phyloP scores from a whole-genome alignment of 2,888 invertebrate genomes.

The Bombylius discolor region DNA sequence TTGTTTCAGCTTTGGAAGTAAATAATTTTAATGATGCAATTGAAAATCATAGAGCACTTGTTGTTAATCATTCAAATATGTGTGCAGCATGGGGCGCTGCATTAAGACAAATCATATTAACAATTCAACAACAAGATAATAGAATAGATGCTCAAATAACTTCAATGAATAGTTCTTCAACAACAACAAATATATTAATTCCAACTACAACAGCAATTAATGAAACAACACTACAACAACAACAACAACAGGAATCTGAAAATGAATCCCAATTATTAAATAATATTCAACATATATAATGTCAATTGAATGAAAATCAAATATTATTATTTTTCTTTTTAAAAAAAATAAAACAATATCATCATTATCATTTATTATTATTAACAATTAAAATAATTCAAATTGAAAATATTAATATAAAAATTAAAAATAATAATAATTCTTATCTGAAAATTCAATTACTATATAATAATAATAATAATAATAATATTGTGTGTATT shows the following conservation, averaged over 20 bases:
- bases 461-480: too few species aligned
- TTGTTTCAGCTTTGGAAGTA: constrained; percentile 16
- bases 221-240: constrained; percentile 5
- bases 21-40: constrained; percentile 22
- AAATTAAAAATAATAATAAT: too few species aligned
- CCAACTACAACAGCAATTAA: constrained; percentile 7
- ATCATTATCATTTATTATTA: too few species aligned
- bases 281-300: constrained; percentile 7
- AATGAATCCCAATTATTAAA: constrained; percentile 11
- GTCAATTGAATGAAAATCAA: constrained; percentile 3
- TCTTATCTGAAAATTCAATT: too few species aligned
- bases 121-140: constrained; percentile 14
- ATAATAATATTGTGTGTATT: too few species aligned
- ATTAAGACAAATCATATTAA: constrained; percentile 22
- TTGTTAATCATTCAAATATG: constrained; percentile 22
- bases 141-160: background rate
- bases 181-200: background rate
- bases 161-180: background rate
- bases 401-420: too few species aligned
- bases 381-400: too few species aligned
- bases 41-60: constrained; percentile 22
- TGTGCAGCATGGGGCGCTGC: constrained; percentile 24
- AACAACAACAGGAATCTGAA: constrained; percentile 11
- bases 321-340: background rate
- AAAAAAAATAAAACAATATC: too few species aligned